Evolutionary conservation across 2,113 vertebrate species (phyloP).

Genomic region (Harpagus bidentatus): DNA sequence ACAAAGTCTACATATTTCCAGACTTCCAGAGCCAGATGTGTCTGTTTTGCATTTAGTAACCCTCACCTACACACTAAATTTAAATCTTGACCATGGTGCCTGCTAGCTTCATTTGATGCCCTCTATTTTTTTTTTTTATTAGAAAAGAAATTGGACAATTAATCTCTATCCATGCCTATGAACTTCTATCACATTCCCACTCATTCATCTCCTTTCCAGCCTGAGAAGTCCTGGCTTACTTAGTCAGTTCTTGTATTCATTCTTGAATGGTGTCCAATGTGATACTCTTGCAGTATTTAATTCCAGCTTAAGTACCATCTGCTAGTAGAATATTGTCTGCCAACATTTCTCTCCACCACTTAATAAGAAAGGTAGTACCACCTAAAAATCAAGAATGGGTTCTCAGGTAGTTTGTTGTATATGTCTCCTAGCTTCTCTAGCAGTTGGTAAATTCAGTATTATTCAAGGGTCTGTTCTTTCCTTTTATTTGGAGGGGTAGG

Average conservation of each 20-base stretch:
- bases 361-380: background rate
- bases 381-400: background rate
- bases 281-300: constrained; percentile 11
- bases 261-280: constrained; percentile 24
- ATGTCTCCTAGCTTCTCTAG: background rate
- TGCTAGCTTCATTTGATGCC: background rate
- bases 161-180: background rate
- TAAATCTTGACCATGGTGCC: background rate
- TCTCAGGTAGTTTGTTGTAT: background rate
- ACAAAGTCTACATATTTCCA: background rate
- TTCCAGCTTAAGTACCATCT: constrained; percentile 41
- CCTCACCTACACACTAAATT: background rate
- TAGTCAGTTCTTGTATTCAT: constrained; percentile 6
- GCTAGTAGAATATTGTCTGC: background rate
- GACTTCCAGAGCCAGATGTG: background rate
- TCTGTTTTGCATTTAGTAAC: background rate
- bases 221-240: background rate
- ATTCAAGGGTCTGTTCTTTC: background rate
- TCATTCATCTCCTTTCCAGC: background rate
- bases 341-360: background rate
- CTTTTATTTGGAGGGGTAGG: background rate
- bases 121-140: background rate
- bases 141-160: background rate
- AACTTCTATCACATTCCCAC: background rate
- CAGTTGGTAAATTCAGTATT: background rate